These are phyloP conservation scores for Mandrillus leucophaeus DNA, from an alignment of 2,113 vertebrate genomes.

Conservation along the genomic window DNA sequence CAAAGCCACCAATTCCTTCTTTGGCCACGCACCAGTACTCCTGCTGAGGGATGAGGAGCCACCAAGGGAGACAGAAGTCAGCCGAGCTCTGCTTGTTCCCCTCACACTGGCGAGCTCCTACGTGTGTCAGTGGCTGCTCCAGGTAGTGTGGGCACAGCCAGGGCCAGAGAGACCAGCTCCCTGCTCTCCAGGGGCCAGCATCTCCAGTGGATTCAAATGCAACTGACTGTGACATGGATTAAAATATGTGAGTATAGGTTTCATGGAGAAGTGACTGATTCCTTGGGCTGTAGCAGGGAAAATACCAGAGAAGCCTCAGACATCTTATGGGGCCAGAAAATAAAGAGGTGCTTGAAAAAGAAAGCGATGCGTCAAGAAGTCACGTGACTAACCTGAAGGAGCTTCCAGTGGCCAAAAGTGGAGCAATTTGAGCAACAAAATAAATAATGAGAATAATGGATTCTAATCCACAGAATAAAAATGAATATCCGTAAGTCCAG, in stretches of 20 bases:
- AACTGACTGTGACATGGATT: neutral
- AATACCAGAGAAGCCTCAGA: neutral
- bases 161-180: neutral
- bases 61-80: neutral
- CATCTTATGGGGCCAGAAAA: neutral
- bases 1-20: neutral
- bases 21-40: neutral
- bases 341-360: neutral
- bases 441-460: neutral
- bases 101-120: accelerated
- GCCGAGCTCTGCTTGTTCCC: neutral
- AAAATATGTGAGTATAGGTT: neutral
- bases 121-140: neutral
- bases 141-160: too few species aligned
- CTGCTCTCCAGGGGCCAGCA: neutral
- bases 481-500: neutral
- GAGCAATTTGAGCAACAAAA: neutral
- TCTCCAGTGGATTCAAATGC: neutral
- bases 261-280: neutral
- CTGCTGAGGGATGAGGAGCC: too few species aligned
- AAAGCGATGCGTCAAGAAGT: neutral
- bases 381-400: neutral
- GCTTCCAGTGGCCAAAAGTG: neutral
- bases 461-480: neutral
- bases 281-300: neutral